Conservation (phyloP, 2,888 invertebrate species). For the Escarpia spicata region DNA sequence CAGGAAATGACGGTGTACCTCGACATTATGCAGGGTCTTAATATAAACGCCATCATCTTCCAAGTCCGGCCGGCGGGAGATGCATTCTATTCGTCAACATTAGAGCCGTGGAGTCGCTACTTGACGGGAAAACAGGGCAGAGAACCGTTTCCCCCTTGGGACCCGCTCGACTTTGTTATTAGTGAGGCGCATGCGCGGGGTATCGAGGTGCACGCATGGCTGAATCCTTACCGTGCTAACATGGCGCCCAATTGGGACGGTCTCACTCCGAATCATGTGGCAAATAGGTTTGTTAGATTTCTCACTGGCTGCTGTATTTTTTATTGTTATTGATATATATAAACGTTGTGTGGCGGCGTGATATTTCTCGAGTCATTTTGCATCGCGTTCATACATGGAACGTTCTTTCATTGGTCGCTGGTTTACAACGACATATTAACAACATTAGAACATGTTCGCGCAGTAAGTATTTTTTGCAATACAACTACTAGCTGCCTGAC, state of each 20-base stretch:
- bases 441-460: too few species aligned
- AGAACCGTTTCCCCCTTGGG: constrained; percentile 54
- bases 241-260: constrained; percentile 46
- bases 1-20: constrained; percentile 37
- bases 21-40: constrained; percentile 45
- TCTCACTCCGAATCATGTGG: constrained; percentile 55
- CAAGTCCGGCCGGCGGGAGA: constrained; percentile 53
- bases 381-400: too few species aligned
- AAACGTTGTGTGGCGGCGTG: too few species aligned
- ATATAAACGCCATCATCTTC: constrained; percentile 51
- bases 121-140: constrained; percentile 57
- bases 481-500: too few species aligned
- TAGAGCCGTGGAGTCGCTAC: constrained; percentile 60
- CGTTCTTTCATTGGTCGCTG: too few species aligned
- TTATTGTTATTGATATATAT: too few species aligned
- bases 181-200: constrained; percentile 50
- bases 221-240: constrained; percentile 58
- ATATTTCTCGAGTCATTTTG: too few species aligned
- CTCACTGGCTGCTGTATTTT: background rate
- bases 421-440: too few species aligned
- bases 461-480: too few species aligned
- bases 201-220: constrained; percentile 59
- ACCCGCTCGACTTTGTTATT: constrained; percentile 53
- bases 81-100: constrained; percentile 54
- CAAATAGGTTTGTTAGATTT: background rate